Conservation (phyloP, 2,888 invertebrate genomes). For the Elysia crispata region DNA sequence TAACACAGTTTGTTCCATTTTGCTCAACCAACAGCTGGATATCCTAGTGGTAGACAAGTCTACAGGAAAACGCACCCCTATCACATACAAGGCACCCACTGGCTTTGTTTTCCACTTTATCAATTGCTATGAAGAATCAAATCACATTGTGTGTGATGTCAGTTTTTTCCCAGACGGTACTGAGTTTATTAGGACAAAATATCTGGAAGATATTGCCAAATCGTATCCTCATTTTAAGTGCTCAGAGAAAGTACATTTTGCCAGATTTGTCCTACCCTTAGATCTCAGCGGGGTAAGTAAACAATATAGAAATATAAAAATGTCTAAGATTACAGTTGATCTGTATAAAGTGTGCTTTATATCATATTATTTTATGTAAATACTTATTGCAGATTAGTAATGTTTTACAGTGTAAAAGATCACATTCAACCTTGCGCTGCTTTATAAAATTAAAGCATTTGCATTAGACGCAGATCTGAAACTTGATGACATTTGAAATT, state of each 20-base stretch:
- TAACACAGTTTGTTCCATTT: too few species aligned
- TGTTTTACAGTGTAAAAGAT: too few species aligned
- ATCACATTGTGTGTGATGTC: slow-evolving; percentile 61
- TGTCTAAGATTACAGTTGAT: too few species aligned
- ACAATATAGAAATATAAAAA: slow-evolving; percentile 40
- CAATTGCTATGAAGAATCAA: slow-evolving; percentile 87
- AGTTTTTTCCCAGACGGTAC: slow-evolving; percentile 62
- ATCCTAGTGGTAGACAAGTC: slow-evolving; percentile 31
- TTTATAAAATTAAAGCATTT: too few species aligned
- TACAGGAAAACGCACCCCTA: slow-evolving; percentile 59
- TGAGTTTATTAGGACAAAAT: slow-evolving; percentile 54
- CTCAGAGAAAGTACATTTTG: slow-evolving; percentile 33
- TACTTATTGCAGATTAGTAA: too few species aligned
- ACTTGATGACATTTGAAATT: too few species aligned
- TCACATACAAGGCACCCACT: slow-evolving; percentile 76
- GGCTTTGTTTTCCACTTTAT: slow-evolving; percentile 81
- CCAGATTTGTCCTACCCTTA: slow-evolving; percentile 84
- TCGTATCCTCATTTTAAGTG: background rate
- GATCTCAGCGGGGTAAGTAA: slow-evolving; percentile 50
- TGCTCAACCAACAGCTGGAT: slow-evolving; percentile 22
- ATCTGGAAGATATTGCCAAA: slow-evolving; percentile 60
- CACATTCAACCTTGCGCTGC: too few species aligned
- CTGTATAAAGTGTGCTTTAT: too few species aligned
- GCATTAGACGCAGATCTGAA: too few species aligned
- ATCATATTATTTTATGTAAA: too few species aligned